Conservation (phyloP, 1,140 invertebrate genomes). For the Anagrus nilaparvatae region DNA sequence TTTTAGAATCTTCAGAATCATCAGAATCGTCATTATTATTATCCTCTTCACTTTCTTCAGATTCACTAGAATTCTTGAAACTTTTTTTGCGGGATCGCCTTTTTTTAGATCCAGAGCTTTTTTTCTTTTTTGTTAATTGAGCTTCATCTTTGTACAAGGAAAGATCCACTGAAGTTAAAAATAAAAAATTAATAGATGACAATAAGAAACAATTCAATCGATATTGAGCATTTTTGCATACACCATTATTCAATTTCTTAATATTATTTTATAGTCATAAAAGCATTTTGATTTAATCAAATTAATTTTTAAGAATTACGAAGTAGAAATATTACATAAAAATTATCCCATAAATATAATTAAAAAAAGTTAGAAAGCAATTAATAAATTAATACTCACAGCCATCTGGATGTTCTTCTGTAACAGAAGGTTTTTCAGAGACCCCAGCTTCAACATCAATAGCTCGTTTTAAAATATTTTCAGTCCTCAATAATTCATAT, state of each 20-base stretch:
- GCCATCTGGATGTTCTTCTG: constrained; percentile 78
- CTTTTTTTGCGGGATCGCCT: constrained; percentile 31
- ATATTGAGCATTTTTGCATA: not conserved
- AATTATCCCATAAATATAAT: constrained; percentile 5
- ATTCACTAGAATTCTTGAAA: constrained; percentile 27
- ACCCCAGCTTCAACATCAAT: constrained; percentile 70
- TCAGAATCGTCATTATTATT: constrained; percentile 17
- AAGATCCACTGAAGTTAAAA: constrained; percentile 56
- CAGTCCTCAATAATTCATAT: constrained; percentile 63
- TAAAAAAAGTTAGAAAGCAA: not conserved
- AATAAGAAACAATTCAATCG: not conserved
- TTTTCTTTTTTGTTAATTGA: constrained; percentile 58
- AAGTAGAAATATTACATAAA: constrained; percentile 4
- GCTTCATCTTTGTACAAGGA: constrained; percentile 70
- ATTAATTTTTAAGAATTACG: not conserved
- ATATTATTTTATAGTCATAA: not conserved
- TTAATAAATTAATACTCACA: constrained; percentile 47
- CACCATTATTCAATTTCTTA: not conserved
- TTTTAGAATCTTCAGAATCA: constrained; percentile 20
- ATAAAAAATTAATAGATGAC: not conserved
- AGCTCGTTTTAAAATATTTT: constrained; percentile 75
- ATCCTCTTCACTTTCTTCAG: constrained; percentile 20
- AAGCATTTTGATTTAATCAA: not conserved
- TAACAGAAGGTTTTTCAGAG: constrained; percentile 52
- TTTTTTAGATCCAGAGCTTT: constrained; percentile 22